Conservation (phyloP, 2,113 vertebrate genomes). For the Pachycephala philippinensis region DNA sequence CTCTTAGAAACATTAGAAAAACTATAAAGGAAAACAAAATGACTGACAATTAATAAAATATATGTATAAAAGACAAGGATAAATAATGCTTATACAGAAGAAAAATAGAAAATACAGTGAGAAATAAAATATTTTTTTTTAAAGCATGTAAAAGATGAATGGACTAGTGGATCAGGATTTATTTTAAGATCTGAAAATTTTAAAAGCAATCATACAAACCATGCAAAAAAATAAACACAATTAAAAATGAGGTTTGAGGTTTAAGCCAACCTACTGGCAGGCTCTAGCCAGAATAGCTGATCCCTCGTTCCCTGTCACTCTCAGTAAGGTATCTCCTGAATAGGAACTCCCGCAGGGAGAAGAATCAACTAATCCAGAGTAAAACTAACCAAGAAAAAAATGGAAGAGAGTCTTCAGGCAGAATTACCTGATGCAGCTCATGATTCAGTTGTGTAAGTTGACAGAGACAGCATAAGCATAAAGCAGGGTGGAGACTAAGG, state of each 20-base stretch:
- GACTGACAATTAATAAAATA: not conserved
- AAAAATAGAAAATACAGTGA: not conserved
- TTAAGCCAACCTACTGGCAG: not conserved
- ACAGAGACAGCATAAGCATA: not conserved
- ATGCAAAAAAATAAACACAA: not conserved
- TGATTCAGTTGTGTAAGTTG: fast-evolving
- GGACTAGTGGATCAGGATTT: not conserved
- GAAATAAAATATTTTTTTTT: not conserved
- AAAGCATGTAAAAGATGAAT: not conserved
- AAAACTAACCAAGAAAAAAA: not conserved
- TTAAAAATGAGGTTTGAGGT: not conserved
- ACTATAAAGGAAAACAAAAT: not conserved
- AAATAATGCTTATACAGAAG: not conserved
- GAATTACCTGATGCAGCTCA: not conserved
- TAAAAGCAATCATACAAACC: not conserved
- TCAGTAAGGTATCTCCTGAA: not conserved
- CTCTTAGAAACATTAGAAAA: not conserved
- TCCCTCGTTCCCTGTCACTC: fast-evolving
- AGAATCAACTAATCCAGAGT: not conserved
- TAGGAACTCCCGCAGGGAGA: not conserved
- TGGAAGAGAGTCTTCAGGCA: not conserved
- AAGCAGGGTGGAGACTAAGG: not conserved
- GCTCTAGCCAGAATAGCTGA: not conserved
- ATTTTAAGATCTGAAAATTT: not conserved
- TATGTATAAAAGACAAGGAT: not conserved